Evolutionary conservation across 2,113 vertebrate genomes (phyloP), one percentile per base, ranked within the genome.

Genomic region (Rhineura floridana): DNA sequence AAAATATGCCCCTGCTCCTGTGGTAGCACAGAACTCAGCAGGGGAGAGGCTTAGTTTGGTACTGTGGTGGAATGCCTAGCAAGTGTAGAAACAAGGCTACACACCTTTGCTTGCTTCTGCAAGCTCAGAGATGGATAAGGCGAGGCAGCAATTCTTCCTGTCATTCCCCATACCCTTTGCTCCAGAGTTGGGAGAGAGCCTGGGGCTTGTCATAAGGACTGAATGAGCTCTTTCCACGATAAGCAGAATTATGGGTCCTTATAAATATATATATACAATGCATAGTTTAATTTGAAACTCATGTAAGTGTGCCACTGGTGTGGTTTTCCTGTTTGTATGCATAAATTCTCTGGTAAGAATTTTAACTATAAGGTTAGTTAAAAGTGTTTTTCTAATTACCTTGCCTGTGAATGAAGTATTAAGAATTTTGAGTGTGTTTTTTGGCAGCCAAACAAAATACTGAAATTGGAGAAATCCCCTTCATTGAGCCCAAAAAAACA

Each of bases 361-460:
- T 92, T 36, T 77, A 90, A 88, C 73, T 72, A 21, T 82, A 62
- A 89, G 83, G 21, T 84, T 62, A 91, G 50, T 92, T 69, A 89
- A 89, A 15, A 59, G 55, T 85, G 9, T 42, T 88, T 25, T 44
- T 21, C 39, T 52, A 6, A 87, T 78, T 88, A 13, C 2, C 3
- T 12, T 88, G 62, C 89, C 0, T 5, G 21, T 91, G 83, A 55
- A 33, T 89, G 78, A 94, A 91, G 6, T 30, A 89, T 83, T 87
- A 93, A 0, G 19, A 3, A 55, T 9, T 3, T 62, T 81, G 78
- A 36, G 3, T 91, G 85, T 91, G 93, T 91, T 42, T 91, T 36
- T 78, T 81, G 81, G 80, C 90, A 99, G 98, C 95, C 96, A 90
- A 96, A 88, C 86, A 99, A 99, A 96, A 94, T 97, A 85, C 96